Conservation (phyloP, 2,888 invertebrate genomes). For the Cataglyphis livida region DNA sequence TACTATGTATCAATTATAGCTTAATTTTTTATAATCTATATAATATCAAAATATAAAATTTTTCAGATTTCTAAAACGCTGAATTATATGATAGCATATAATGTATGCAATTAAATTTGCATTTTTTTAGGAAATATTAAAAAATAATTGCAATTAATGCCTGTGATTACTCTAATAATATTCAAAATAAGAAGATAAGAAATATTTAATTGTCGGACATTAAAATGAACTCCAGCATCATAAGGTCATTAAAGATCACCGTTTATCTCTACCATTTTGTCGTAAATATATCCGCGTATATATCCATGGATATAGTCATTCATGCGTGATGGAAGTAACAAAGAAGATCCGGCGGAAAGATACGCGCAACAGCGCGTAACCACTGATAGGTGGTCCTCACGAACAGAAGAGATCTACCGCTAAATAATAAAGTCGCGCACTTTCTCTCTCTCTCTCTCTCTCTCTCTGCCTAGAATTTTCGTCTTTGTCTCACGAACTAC, state of each 20-base stretch:
- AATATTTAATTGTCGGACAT: not conserved
- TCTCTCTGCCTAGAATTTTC: constrained; percentile 17
- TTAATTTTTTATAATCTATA: not conserved
- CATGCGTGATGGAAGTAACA: constrained; percentile 48
- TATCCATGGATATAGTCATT: constrained; percentile 35
- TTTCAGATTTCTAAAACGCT: not conserved
- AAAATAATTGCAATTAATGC: not conserved
- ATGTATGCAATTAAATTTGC: not conserved
- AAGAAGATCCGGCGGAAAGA: constrained; percentile 39
- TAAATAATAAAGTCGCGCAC: constrained; percentile 42
- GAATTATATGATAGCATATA: not conserved
- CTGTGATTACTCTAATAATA: not conserved
- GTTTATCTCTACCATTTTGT: constrained; percentile 43
- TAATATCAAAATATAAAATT: not conserved
- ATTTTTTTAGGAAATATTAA: not conserved
- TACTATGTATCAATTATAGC: too few relatives aligned
- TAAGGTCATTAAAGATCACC: constrained; percentile 26
- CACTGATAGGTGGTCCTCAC: constrained; percentile 10
- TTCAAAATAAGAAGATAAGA: constrained; percentile 9
- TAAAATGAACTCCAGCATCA: constrained; percentile 20
- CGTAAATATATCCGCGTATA: constrained; percentile 27
- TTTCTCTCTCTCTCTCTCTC: not conserved
- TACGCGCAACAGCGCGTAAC: constrained; percentile 49
- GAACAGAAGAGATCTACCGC: constrained; percentile 19
- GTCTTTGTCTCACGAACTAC: constrained; percentile 61